phyloP scores from a whole-genome alignment of 2,113 vertebrate species.

The Passer domesticus region DNA sequence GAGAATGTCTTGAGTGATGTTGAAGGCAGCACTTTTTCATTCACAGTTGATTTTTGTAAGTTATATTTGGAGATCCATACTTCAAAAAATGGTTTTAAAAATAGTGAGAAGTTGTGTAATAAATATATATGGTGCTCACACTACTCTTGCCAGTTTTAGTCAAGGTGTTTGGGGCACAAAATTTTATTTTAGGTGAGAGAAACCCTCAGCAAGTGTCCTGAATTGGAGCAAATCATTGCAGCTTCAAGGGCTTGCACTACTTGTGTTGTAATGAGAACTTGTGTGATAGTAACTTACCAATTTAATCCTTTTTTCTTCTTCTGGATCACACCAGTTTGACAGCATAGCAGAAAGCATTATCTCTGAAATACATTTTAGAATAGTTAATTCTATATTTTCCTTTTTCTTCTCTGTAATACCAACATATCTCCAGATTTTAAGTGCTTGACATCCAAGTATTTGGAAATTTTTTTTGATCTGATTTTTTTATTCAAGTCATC shows the following conservation, averaged over 20 bases:
- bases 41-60: background rate
- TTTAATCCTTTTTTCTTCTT: background rate
- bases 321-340: background rate
- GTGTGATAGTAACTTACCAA: background rate
- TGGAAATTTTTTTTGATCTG: background rate
- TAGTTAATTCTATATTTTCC: background rate
- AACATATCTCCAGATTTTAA: background rate
- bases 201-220: background rate
- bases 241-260: background rate
- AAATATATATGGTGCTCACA: background rate
- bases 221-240: background rate
- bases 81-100: background rate
- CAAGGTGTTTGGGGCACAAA: background rate
- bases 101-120: background rate
- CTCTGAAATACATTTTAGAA: background rate
- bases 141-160: background rate
- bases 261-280: background rate
- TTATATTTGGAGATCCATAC: background rate
- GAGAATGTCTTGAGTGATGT: background rate
- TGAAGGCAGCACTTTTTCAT: background rate
- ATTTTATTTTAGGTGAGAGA: background rate
- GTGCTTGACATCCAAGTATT: background rate
- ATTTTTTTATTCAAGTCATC: background rate
- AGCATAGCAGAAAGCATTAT: background rate
- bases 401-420: background rate